A percentile compares a stretch with the other conserved stretches of the same genome.
Evolutionary conservation across 1,140 invertebrate species (phyloP).

Genomic region (Nixonia krombeini): DNA sequence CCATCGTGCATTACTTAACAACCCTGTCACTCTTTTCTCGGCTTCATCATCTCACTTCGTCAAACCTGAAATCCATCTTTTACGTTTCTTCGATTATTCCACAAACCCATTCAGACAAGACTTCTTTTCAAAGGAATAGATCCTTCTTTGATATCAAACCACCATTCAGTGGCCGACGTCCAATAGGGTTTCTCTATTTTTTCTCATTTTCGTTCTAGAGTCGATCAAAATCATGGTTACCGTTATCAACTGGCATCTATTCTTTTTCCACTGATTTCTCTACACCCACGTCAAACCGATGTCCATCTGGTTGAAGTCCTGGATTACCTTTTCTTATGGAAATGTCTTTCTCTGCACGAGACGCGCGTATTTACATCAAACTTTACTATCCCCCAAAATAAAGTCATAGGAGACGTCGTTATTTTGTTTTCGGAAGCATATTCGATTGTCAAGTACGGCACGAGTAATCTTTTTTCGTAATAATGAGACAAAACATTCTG

Average conservation of each 20-base stretch:
- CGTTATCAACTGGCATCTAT: constrained; percentile 5
- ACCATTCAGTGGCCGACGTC: constrained; percentile 52
- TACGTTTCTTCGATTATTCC: constrained; percentile 27
- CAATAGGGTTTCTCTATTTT: constrained; percentile 58
- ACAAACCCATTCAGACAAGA: constrained; percentile 30
- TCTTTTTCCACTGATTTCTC: constrained; percentile 13
- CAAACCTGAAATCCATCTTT: constrained; percentile 8
- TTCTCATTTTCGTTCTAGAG: constrained; percentile 10
- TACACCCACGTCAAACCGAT: constrained; percentile 11
- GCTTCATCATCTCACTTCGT: constrained; percentile 7
- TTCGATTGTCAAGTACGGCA: too few relatives aligned
- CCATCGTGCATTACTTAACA: constrained; percentile 31
- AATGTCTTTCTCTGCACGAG: too few relatives aligned
- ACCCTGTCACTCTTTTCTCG: constrained; percentile 9
- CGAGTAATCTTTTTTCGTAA: too few relatives aligned
- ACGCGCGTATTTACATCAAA: too few relatives aligned
- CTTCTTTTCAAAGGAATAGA: constrained; percentile 52
- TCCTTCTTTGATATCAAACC: constrained; percentile 58
- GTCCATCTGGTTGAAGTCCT: too few relatives aligned
- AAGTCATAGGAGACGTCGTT: too few relatives aligned
- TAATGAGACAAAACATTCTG: too few relatives aligned
- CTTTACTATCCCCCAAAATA: too few relatives aligned
- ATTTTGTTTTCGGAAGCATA: too few relatives aligned
- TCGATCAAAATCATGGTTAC: constrained; percentile 22
- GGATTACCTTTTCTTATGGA: too few relatives aligned